Evolutionary conservation across 2,888 invertebrate species (phyloP).

Genomic region (Anticlea derivata): DNA sequence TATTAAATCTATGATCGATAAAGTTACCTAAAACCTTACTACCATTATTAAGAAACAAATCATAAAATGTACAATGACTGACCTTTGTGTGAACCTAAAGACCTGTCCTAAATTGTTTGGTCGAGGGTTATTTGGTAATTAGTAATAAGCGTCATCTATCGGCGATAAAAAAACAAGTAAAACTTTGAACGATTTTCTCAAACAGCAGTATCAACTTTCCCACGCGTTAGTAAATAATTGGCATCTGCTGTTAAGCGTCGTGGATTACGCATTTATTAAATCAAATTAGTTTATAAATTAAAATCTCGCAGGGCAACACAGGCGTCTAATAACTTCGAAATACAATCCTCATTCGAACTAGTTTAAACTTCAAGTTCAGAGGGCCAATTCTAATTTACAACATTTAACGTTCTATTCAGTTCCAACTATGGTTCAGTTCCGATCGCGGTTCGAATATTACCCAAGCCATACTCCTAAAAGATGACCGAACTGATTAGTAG

Average conservation of each 20-base stretch:
- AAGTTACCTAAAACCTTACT: background rate
- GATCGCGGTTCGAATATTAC: too few relatives aligned
- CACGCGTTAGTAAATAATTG: slow-evolving; percentile 47
- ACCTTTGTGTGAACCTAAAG: background rate
- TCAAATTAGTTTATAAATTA: slow-evolving; percentile 35
- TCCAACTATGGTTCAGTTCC: too few relatives aligned
- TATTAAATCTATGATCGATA: background rate
- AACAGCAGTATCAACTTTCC: slow-evolving; percentile 40
- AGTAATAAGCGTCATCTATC: slow-evolving; percentile 33
- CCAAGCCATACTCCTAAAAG: too few relatives aligned
- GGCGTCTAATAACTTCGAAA: slow-evolving; percentile 5
- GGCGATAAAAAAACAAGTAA: slow-evolving; percentile 41
- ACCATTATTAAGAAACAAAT: too few relatives aligned
- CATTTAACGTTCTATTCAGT: too few relatives aligned
- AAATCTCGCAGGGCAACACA: slow-evolving; percentile 2
- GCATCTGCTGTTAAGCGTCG: slow-evolving; percentile 48
- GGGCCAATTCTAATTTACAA: too few relatives aligned
- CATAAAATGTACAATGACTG: too few relatives aligned
- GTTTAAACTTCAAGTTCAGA: too few relatives aligned
- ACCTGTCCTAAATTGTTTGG: slow-evolving; percentile 18
- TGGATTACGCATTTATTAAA: slow-evolving; percentile 68
- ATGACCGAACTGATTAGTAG: too few relatives aligned
- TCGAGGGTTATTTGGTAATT: slow-evolving; percentile 23
- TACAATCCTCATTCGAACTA: too few relatives aligned
- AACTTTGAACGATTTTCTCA: slow-evolving; percentile 31